Conservation (phyloP, 2,113 vertebrate species). For the Pachypanchax playfairii region DNA sequence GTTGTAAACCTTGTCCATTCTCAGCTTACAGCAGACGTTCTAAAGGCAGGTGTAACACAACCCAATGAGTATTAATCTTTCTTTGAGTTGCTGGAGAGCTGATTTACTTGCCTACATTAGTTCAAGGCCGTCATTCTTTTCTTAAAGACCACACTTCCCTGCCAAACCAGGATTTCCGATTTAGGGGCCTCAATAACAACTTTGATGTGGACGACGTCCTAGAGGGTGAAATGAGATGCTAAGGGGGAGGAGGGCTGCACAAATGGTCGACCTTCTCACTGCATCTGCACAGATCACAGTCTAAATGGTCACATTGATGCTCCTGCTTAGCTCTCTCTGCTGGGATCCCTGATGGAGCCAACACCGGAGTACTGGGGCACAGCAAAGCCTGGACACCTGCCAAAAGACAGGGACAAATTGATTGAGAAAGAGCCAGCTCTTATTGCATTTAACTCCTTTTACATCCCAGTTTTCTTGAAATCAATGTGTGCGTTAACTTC, state of each 20-base stretch:
- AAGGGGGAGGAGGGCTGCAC: conserved; percentile 56
- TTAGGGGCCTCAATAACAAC: conserved; percentile 72
- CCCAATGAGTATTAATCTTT: conserved; percentile 55
- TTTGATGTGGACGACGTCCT: conserved; percentile 75
- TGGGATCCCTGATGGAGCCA: conserved; percentile 69
- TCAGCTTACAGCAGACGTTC: conserved; percentile 19
- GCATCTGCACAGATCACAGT: conserved; percentile 73
- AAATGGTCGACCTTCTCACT: conserved; percentile 72
- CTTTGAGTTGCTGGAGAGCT: conserved; percentile 24
- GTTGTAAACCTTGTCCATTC: conserved; percentile 5
- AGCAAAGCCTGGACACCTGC: conserved; percentile 67
- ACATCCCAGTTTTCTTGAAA: conserved; percentile 46
- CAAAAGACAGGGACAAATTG: conserved; percentile 74
- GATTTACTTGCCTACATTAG: conserved; percentile 60
- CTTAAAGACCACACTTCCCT: conserved; percentile 59
- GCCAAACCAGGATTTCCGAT: conserved; percentile 78
- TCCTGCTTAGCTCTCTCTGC: conserved; percentile 64
- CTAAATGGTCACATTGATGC: conserved; percentile 79
- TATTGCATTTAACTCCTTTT: conserved; percentile 58
- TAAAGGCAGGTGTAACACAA: conserved; percentile 40
- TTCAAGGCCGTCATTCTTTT: conserved; percentile 73
- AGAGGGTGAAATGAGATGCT: conserved; percentile 69
- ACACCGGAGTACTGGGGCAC: conserved; percentile 60
- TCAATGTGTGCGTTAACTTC: conserved; percentile 26
- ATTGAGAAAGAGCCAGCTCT: conserved; percentile 73